These are phyloP conservation scores for Bilobella aurantiaca DNA, from an alignment of 1,140 invertebrate genomes.

Conservation along the genomic window DNA sequence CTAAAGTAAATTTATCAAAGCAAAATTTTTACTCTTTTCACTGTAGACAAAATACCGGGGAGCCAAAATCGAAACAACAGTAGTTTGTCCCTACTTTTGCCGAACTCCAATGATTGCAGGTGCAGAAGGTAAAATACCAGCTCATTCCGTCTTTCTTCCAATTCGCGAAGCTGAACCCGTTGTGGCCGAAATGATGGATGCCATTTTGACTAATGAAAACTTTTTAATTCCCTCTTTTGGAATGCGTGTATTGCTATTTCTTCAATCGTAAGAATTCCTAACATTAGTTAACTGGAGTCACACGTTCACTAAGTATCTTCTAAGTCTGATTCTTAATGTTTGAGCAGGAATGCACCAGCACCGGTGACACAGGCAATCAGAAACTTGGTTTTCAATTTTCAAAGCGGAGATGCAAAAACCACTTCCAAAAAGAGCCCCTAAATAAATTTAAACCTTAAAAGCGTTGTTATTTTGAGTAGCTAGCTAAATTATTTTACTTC, in stretches of 20 bases:
- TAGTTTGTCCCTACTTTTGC: conserved; percentile 88
- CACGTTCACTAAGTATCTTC: too few relatives aligned
- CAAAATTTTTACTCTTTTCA: conserved; percentile 25
- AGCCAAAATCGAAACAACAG: conserved; percentile 72
- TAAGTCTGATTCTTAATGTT: too few relatives aligned
- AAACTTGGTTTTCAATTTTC: too few relatives aligned
- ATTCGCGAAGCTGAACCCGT: conserved; percentile 76
- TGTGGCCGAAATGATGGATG: conserved; percentile 67
- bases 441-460: too few relatives aligned
- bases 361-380: too few relatives aligned
- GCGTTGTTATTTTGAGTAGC: too few relatives aligned
- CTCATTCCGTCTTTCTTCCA: conserved; percentile 56
- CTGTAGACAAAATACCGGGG: conserved; percentile 49
- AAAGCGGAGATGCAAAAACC: too few relatives aligned
- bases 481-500: too few relatives aligned
- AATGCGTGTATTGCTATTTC: background rate
- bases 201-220: conserved; percentile 67
- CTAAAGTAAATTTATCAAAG: background rate
- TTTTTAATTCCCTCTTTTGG: conserved; percentile 62
- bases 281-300: background rate
- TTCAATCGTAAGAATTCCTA: background rate
- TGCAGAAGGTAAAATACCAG: background rate
- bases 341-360: too few relatives aligned
- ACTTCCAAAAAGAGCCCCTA: too few relatives aligned
- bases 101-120: conserved; percentile 88